Percentiles rank a stretch among this genome's conserved stretches.
These are phyloP conservation scores for Melanostoma mellinum DNA, from an alignment of 2,888 invertebrate genomes.

Conservation along the genomic window DNA sequence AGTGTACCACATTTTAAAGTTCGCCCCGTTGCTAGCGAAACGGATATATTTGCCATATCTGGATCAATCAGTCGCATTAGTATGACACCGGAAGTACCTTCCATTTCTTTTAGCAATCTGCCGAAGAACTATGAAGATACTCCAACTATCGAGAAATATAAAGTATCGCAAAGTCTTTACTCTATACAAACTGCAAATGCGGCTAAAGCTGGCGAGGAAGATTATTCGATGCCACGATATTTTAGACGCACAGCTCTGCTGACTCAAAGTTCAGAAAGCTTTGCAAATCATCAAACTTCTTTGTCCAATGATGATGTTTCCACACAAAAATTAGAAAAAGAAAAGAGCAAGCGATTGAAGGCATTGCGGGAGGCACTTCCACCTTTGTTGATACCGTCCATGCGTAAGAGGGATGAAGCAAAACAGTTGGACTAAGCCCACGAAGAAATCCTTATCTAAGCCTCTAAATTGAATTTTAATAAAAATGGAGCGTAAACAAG, in stretches of 20 bases:
- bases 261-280: conserved; percentile 79
- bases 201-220: conserved; percentile 82
- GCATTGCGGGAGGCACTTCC: conserved; percentile 80
- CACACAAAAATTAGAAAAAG: conserved; percentile 77
- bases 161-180: conserved; percentile 81
- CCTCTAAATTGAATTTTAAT: neutral
- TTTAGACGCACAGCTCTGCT: conserved; percentile 82
- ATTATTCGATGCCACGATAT: conserved; percentile 86
- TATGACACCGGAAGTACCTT: conserved; percentile 82
- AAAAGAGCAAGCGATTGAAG: conserved; percentile 81
- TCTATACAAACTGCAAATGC: conserved; percentile 83
- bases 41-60: conserved; percentile 81
- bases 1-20: conserved; percentile 81
- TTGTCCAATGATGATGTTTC: conserved; percentile 76
- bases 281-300: conserved; percentile 74
- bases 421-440: conserved; percentile 65
- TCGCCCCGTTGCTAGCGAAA: conserved; percentile 79
- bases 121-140: conserved; percentile 82
- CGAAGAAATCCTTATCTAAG: too few relatives aligned
- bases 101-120: conserved; percentile 81
- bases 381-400: conserved; percentile 80
- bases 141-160: conserved; percentile 81
- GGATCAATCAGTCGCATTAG: conserved; percentile 79
- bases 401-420: conserved; percentile 70
- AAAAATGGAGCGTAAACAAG: too few relatives aligned